Evolutionary conservation across 2,113 vertebrate genomes (phyloP).

Genomic region (Stercorarius parasiticus): DNA sequence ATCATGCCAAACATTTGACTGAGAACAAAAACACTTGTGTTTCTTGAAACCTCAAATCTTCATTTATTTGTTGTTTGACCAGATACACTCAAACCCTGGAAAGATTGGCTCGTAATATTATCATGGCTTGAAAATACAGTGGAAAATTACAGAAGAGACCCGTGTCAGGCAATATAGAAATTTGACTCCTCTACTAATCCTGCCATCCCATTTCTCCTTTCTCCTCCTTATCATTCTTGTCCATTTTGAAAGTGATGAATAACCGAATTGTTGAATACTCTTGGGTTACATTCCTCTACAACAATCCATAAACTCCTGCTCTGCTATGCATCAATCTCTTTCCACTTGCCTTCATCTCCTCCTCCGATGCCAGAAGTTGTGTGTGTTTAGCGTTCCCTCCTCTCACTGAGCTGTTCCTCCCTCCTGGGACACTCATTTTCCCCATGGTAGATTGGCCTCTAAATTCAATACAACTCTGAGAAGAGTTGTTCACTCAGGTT

Average conservation of each 20-base stretch:
- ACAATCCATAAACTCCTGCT: neutral
- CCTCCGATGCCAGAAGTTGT: neutral
- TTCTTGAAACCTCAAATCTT: neutral
- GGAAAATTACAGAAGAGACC: neutral
- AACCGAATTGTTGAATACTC: neutral
- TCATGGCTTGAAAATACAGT: neutral
- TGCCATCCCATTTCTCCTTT: neutral
- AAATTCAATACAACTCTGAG: neutral
- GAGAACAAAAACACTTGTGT: neutral
- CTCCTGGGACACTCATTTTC: neutral
- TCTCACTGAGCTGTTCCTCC: neutral
- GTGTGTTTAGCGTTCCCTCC: neutral
- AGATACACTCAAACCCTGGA: neutral
- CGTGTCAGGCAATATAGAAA: neutral
- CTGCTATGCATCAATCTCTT: neutral
- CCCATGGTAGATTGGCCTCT: neutral
- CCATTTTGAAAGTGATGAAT: neutral
- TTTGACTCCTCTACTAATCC: neutral
- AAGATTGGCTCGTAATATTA: neutral
- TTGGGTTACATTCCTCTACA: neutral
- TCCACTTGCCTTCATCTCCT: neutral
- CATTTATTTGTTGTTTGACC: neutral
- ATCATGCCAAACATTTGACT: neutral
- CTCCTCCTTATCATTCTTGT: neutral
- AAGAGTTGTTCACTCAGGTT: neutral